phyloP scores from a whole-genome alignment of 2,113 vertebrate species.

The Pica pica region DNA sequence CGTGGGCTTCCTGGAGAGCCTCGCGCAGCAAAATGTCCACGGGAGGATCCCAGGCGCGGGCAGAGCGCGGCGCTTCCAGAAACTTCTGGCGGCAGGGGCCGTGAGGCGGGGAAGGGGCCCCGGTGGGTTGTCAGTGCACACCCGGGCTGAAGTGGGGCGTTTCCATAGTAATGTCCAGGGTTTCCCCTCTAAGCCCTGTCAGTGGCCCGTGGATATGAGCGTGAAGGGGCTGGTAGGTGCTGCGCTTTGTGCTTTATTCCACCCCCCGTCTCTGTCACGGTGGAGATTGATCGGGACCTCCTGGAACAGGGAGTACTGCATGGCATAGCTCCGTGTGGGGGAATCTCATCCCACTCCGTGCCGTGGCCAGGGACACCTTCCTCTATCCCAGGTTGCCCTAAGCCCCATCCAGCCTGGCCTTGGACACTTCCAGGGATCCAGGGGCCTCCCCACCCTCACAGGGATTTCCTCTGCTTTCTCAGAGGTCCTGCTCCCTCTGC shows the following conservation, averaged over 20 bases:
- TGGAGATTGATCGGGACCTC: background rate
- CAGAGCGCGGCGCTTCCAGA: background rate
- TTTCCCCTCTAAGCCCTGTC: background rate
- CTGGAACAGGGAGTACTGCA: background rate
- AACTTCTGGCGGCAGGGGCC: background rate
- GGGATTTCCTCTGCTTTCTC: background rate
- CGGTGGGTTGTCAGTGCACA: fast-evolving
- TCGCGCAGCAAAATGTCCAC: background rate
- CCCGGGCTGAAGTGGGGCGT: background rate
- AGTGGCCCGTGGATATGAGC: background rate
- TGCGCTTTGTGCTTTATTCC: background rate
- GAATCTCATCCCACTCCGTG: background rate
- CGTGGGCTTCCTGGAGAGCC: background rate
- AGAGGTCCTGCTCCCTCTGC: background rate
- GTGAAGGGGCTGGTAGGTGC: background rate
- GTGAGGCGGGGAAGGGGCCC: background rate
- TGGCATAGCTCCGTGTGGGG: background rate
- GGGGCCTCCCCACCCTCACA: background rate
- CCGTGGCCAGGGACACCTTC: background rate
- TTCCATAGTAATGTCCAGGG: no score
- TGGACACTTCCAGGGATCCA: no score
- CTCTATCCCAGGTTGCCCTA: background rate
- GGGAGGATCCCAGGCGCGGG: background rate
- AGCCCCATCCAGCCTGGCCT: background rate
- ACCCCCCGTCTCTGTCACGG: no score